Base-by-base conservation (phyloP, 2,113 vertebrate genomes). In the Gallinago undulata region DNA sequence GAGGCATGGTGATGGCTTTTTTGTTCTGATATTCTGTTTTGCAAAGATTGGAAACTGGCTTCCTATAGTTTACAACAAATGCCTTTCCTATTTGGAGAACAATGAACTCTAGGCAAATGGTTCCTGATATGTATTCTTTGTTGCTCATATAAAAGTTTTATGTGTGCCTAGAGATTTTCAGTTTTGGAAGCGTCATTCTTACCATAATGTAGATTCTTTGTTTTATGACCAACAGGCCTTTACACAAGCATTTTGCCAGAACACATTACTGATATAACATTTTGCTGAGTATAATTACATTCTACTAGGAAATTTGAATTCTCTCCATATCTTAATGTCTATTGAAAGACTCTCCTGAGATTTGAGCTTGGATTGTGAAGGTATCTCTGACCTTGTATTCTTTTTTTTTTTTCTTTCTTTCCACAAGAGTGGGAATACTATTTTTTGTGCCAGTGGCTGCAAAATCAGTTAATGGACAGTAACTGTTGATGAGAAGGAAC, bases 401-500 rank as follows among this genome's bases (percentile, higher is more conserved):
- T 47, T 77, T 50, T 14, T 21, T 73, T 83, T 84, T 55, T 14
- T 21, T 73, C 79, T 84, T 89, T 55, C 70, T 94, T 1, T 82
- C n/a, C 35, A 45, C 60, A 39, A 84, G 56, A 88, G 33, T 56
- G 56, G 79, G 93, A 85, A 55, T 90, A 47, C 62, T 88, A 13
- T 67, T 70, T 77, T 87, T 95, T 77, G 39, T 87, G 64, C 45
- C 43, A 80, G 87, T 82, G 85, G 63, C 89, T 89, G 56, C 24
- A 93, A 92, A 89, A 87, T 86, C 50, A 91, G 19, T 84, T 96
- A 76, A 76, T 82, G 79, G 55, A 47, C 77, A 91, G 62, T 72
- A 85, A 68, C 72, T 74, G 28, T 62, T 89, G 82, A 87, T 90
- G 45, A 94, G 73, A 59, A 94, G 31, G 27, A 92, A 80, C 15